Base-by-base conservation (phyloP, 1,140 invertebrate genomes). In the Drosophila bocki region DNA sequence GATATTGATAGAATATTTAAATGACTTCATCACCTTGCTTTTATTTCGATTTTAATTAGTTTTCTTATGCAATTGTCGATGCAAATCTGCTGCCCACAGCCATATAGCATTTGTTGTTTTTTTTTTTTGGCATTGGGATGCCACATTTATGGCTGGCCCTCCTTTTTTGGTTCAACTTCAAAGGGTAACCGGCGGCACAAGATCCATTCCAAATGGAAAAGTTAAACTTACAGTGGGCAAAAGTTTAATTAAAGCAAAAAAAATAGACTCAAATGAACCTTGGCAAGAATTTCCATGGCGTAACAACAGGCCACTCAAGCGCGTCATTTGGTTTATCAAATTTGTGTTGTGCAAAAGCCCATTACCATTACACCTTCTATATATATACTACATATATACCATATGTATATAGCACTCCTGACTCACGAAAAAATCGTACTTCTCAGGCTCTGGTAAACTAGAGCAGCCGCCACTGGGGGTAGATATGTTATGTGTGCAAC, bases 281-380 rank as follows among this genome's bases (percentile, higher is more conserved):
- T 74, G 70, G 70, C 45, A 60, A 60, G 68, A 74, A 74, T 74
- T 74, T 74, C 70, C 37, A 72, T 74, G 70, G 70, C 68, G 70
- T 68, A 72, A 70, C 63, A 41, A 15, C 39, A n/a, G 39, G n/a
- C 45, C 22, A 44, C 44, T 74, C 53, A 72, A 74, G 70, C 70
- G 70, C 44, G 53, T 72, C 54, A 72, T 72, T 74, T 72, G 68
- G 68, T 74, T 74, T 72, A 74, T 72, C 70, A 72, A 72, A 72
- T 68, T 48, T 48, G 47, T 59, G 50, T 71, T 71, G 67, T 71
- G 69, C 69, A 72, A 71, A 29, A 17, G 26, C 17, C 35, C 35
- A 57, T 19, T 48, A 70, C 12, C 39, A 17, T 9, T 1, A n/a
- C 41, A 26, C 22, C 22, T 22, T 22, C 22, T 2, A 41, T 2